A percentile compares a stretch with the other conserved stretches of the same genome.
Evolutionary conservation across 1,140 invertebrate species (phyloP).

Genomic region (Ceratina australensis): DNA sequence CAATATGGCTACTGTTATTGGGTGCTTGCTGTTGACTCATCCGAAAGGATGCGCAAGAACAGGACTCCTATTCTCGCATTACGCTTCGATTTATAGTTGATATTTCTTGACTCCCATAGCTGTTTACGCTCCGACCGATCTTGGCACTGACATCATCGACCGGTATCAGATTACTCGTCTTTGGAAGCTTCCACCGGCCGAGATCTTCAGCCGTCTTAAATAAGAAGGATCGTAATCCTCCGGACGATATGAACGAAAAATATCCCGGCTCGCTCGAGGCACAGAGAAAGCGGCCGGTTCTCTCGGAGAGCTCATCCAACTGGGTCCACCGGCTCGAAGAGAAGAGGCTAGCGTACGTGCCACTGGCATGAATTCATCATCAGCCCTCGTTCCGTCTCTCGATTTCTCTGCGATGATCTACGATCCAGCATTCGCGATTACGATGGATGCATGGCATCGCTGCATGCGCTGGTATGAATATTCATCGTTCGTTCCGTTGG

Average conservation of each 20-base stretch:
- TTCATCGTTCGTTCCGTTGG: slow-evolving; percentile 48
- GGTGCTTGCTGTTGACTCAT: too few relatives aligned
- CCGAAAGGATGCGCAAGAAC: too few relatives aligned
- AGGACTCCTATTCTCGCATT: too few relatives aligned
- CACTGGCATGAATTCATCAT: slow-evolving; percentile 22
- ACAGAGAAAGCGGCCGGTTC: slow-evolving; percentile 61
- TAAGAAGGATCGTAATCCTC: slow-evolving; percentile 31
- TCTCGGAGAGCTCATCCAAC: slow-evolving; percentile 30
- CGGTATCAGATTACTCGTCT: slow-evolving; percentile 23
- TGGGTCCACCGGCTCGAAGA: slow-evolving; percentile 39
- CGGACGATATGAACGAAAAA: slow-evolving; percentile 53
- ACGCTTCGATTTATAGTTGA: slow-evolving; percentile 22
- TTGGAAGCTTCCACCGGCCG: not conserved
- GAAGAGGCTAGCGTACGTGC: slow-evolving; percentile 2
- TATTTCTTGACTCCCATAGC: slow-evolving; percentile 20
- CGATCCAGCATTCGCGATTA: slow-evolving; percentile 30
- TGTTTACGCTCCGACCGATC: slow-evolving; percentile 11
- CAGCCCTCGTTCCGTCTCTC: slow-evolving; percentile 21
- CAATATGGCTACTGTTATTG: too few relatives aligned
- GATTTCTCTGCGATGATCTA: slow-evolving; percentile 48
- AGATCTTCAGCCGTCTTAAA: not conserved
- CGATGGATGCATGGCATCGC: slow-evolving; percentile 33
- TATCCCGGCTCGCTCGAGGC: slow-evolving; percentile 57
- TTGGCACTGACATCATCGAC: slow-evolving; percentile 28
- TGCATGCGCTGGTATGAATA: slow-evolving; percentile 35